Evolutionary conservation across 2,113 vertebrate genomes (phyloP).

Genomic region (Xiphorhynchus elegans): DNA sequence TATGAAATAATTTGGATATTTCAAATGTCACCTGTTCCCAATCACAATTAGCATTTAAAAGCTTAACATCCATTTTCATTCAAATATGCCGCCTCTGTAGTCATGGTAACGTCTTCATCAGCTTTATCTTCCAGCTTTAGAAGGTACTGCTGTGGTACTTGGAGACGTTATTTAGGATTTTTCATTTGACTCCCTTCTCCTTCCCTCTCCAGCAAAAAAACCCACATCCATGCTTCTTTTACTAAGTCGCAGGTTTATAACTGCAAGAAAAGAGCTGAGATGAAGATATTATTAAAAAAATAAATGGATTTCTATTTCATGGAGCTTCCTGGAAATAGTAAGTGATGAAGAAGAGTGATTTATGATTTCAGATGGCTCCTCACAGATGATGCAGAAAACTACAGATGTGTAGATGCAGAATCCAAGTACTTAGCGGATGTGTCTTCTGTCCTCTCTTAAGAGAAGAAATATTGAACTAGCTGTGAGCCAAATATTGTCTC

Average conservation of each 20-base stretch:
- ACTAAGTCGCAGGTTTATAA: neutral
- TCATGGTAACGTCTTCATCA: constrained; percentile 67
- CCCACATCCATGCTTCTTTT: neutral
- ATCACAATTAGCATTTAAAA: constrained; percentile 73
- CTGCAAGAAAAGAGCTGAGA: neutral
- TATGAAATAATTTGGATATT: constrained; percentile 5
- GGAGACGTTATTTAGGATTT: constrained; percentile 25
- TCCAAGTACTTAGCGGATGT: neutral
- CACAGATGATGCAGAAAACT: neutral
- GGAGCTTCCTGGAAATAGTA: neutral
- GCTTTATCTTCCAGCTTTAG: constrained; percentile 58
- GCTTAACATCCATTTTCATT: constrained; percentile 70
- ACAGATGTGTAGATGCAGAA: neutral
- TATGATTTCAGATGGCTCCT: neutral
- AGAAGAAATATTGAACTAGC: constrained; percentile 17
- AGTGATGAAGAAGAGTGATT: neutral
- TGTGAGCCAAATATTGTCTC: neutral
- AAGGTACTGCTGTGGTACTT: constrained; percentile 39
- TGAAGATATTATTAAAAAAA: neutral
- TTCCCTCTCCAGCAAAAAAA: neutral
- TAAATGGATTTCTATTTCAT: neutral
- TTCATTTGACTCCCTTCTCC: neutral
- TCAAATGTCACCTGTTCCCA: constrained; percentile 49
- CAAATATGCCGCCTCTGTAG: constrained; percentile 76
- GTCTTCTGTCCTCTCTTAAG: neutral